phyloP scores from a whole-genome alignment of 1,140 invertebrate species.

The Aphelenchoides besseyi region DNA sequence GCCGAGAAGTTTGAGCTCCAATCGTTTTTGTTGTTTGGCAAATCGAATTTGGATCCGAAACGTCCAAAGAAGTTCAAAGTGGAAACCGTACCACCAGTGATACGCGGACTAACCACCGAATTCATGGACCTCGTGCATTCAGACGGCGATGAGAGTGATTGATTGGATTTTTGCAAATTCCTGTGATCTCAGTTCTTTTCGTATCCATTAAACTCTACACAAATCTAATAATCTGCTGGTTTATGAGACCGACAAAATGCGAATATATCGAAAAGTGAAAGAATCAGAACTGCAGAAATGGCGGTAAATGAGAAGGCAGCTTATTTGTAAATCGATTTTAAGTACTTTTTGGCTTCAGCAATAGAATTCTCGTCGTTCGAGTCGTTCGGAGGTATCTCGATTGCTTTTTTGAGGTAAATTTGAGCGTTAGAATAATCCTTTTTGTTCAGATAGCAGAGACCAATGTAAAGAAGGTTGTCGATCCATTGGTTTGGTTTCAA shows the following conservation, averaged over 20 bases:
- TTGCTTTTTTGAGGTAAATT: slow-evolving; percentile 27
- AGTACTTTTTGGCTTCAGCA: slow-evolving; percentile 36
- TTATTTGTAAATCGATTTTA: slow-evolving; percentile 24
- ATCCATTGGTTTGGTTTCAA: slow-evolving; percentile 55
- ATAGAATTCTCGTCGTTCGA: slow-evolving; percentile 37
- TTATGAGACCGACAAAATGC: too few species aligned
- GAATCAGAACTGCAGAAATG: neutral
- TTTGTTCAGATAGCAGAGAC: slow-evolving; percentile 59
- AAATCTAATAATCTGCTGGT: too few species aligned
- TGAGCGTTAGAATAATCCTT: slow-evolving; percentile 40
- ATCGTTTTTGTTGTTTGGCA: neutral
- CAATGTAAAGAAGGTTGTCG: slow-evolving; percentile 64
- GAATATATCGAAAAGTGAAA: too few species aligned
- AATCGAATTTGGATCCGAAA: neutral
- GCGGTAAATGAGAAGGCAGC: neutral
- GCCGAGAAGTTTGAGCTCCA: neutral
- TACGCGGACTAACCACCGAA: neutral
- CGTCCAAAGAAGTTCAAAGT: neutral
- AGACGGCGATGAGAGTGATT: neutral
- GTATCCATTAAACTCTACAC: too few species aligned
- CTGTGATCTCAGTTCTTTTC: too few species aligned
- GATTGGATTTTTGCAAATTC: too few species aligned
- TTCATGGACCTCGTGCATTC: too few species aligned
- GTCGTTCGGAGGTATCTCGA: slow-evolving; percentile 20
- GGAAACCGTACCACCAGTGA: neutral